Conservation (phyloP, 1,140 invertebrate genomes). For the Bradysia coprophila region DNA sequence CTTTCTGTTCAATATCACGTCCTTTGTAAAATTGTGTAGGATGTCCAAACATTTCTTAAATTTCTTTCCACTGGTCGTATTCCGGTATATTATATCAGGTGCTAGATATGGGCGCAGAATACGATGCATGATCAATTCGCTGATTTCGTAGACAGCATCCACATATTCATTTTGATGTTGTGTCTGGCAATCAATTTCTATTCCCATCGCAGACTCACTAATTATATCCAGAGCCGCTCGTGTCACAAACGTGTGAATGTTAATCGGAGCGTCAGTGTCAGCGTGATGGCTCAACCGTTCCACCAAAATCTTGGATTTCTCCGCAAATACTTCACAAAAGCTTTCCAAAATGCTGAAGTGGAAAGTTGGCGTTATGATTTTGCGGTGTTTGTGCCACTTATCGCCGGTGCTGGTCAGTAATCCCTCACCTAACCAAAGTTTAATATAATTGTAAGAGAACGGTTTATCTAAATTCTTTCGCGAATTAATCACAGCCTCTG, state of each 20-base stretch:
- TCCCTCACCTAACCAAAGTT: no score
- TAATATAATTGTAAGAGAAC: no score
- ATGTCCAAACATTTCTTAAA: constrained; percentile 35
- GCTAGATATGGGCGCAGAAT: no score
- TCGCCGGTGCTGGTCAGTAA: no score
- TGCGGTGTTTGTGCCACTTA: no score
- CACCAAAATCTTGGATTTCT: constrained; percentile 47
- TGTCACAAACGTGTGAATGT: constrained; percentile 60
- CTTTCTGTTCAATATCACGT: no score
- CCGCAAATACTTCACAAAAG: constrained; percentile 65
- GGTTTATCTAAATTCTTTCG: no score
- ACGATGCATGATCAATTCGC: no score
- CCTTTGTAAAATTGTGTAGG: constrained; percentile 50
- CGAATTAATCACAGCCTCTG: no score
- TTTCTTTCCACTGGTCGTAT: no score
- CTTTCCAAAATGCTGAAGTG: constrained; percentile 77
- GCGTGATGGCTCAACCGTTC: constrained; percentile 39
- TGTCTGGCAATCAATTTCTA: constrained; percentile 45
- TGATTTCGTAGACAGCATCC: constrained; percentile 47
- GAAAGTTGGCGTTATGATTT: constrained; percentile 80
- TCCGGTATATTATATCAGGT: no score
- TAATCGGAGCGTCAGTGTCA: constrained; percentile 35
- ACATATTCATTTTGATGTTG: constrained; percentile 54
- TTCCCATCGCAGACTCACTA: constrained; percentile 75
- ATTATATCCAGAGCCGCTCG: constrained; percentile 70